Base-by-base conservation (phyloP, 2,888 invertebrate genomes). In the Nezara viridula region DNA sequence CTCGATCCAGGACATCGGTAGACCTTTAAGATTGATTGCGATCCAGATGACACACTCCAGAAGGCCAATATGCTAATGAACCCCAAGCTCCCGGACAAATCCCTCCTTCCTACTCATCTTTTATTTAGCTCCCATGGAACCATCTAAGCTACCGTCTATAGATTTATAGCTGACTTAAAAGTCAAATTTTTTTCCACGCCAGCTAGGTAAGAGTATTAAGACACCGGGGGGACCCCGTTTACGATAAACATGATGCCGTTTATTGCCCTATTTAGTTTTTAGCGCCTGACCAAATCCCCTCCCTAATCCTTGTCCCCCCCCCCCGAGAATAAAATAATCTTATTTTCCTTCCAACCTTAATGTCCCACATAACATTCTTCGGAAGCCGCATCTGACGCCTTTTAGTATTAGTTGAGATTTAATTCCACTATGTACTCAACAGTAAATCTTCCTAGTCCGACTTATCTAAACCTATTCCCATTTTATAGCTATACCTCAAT, bases 341-440 rank as follows among this genome's bases (percentile, higher is more conserved):
- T 81, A 81, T 81, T 81, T 44, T 44, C 44, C 40, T 81, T 81
- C 81, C 44, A 81, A 44, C 40, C n/a, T 81, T 81, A 81, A 81
- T 81, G 81, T 44, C 9, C 81, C 44, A 81, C 24, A 81, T 81
- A 44, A 81, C 24, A 81, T 81, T 2, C 40, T 81, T 81, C 40
- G 40, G 40, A 81, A 44, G n/a, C 44, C 81, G 81, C 44, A 10
- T 14, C 81, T 81, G 44, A 81, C 81, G 44, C 81, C 40, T 81
- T 81, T 81, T 81, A 81, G 40, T 81, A 81, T 40, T 44, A 81
- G 81, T 14, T 81, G 32, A 81, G 81, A 44, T 81, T 81, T 81
- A 81, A 81, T 81, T 81, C 81, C 44, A 81, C 81, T 81, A 81
- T 81, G 81, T 81, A 81, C 81, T 81, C 81, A 81, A 44, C 81